phyloP scores from a whole-genome alignment of 1,140 invertebrate species.

The Sesamia nonagrioides region DNA sequence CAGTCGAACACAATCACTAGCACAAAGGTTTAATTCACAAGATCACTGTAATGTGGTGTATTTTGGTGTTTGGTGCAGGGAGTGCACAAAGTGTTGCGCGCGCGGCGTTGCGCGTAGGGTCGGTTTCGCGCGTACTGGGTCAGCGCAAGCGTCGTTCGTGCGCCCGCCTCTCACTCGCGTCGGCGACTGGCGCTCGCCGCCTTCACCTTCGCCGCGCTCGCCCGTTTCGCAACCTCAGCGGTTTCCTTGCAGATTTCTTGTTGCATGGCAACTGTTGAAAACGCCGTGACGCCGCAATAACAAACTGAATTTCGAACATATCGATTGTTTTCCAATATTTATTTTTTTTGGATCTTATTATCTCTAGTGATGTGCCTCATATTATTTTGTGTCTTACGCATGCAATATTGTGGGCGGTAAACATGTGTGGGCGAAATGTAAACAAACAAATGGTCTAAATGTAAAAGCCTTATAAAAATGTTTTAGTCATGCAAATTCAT shows the following conservation, averaged over 20 bases:
- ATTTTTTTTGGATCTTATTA: conserved; percentile 25
- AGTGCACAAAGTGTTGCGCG: conserved; percentile 68
- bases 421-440: conserved; percentile 16
- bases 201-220: conserved; percentile 76
- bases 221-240: conserved; percentile 78
- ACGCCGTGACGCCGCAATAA: conserved; percentile 59
- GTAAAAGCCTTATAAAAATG: background rate
- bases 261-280: conserved; percentile 85
- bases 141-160: conserved; percentile 75
- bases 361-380: background rate
- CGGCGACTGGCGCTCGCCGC: conserved; percentile 76
- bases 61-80: conserved; percentile 60
- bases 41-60: conserved; percentile 50
- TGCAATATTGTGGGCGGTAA: conserved; percentile 2
- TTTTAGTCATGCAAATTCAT: background rate
- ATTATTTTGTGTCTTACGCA: background rate
- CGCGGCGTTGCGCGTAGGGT: conserved; percentile 60
- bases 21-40: conserved; percentile 66
- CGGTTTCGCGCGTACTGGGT: conserved; percentile 48
- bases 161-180: conserved; percentile 77
- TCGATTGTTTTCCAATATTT: conserved; percentile 39
- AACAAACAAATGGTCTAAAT: conserved; percentile 20
- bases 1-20: conserved; percentile 72
- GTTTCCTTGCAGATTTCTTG: conserved; percentile 80
- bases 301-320: conserved; percentile 35